These are phyloP conservation scores for Apis florea DNA, from an alignment of 1,140 invertebrate genomes.

Conservation along the genomic window DNA sequence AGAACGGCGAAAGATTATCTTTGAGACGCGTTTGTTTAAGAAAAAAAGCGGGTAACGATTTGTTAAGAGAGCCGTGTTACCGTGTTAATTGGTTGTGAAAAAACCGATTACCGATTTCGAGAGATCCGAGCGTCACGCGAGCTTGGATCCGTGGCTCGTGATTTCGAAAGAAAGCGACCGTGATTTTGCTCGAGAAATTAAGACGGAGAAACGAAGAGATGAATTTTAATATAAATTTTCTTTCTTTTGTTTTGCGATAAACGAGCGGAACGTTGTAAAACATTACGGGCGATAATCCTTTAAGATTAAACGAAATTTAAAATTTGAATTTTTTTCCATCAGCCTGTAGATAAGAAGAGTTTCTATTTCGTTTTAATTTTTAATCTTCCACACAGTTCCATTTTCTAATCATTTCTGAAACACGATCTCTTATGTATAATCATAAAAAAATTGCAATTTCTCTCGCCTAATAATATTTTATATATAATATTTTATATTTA, in stretches of 20 bases:
- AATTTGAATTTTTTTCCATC: too few species aligned
- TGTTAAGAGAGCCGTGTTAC: constrained; percentile 16
- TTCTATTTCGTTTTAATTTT: too few species aligned
- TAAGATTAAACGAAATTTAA: too few species aligned
- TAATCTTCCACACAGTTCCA: too few species aligned
- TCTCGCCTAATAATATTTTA: too few species aligned
- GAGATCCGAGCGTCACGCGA: constrained; percentile 29
- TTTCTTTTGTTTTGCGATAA: background rate
- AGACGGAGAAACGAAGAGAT: background rate
- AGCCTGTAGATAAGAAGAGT: too few species aligned
- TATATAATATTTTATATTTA: too few species aligned
- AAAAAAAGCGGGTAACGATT: constrained; percentile 17
- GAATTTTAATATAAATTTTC: constrained; percentile 1
- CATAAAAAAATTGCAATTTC: too few species aligned
- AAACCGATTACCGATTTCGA: constrained; percentile 23
- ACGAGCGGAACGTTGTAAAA: background rate
- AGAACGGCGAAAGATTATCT: constrained; percentile 1
- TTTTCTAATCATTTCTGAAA: too few species aligned
- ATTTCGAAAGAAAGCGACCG: background rate
- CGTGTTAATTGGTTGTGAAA: constrained; percentile 31
- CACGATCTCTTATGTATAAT: too few species aligned
- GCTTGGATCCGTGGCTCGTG: background rate
- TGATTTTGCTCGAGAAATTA: background rate
- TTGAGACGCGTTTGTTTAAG: background rate
- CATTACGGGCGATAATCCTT: too few species aligned